Base-by-base conservation (phyloP, 2,888 invertebrate genomes). In the Helicoverpa assulta region DNA sequence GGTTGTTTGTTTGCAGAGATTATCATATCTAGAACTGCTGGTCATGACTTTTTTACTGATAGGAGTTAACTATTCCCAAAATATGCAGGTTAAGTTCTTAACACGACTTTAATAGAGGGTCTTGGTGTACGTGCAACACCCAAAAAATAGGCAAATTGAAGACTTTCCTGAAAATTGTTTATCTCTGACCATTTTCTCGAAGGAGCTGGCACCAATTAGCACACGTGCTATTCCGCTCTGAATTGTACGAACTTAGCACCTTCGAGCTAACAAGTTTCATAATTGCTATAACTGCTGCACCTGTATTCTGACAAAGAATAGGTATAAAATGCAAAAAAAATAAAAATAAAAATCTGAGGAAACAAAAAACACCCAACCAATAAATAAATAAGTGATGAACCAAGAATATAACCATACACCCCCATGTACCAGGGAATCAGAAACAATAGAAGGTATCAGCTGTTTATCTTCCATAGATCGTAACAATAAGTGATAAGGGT, bases 401-500 rank as follows among this genome's bases (percentile, higher is more conserved):
- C 58, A 50, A 33, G 47, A 56, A 26, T 51, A 67, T 29, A 54
- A 12, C 21, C 43, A 33, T 70, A 56, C 18, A 40, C 16, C 47
- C 12, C 33, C 59, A 37, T 67, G 63, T 79, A 81, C 81, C 64
- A 81, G 79, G 79, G 62, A 53, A 78, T 71, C 81, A 81, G 78
- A 76, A 66, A 77, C 59, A 76, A 69, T 73, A 76, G 77, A 26
- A 66, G 71, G 43, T 69, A 78, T 71, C 71, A 76, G 67, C 64
- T 71, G 81, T 81, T 73, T 73, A 78, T 80, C 68, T 76, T 76
- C 67, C 53, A 21, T 26, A 63, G 73, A 61, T 79, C 71, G 67
- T 81, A 81, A 81, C 79, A 79, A 71, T 79, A 78, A 68, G 69
- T 81, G 81, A 81, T 78, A 76, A 81, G 79, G 81, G 78, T 81